phyloP scores from a whole-genome alignment of 2,113 vertebrate species.

The Solea solea region DNA sequence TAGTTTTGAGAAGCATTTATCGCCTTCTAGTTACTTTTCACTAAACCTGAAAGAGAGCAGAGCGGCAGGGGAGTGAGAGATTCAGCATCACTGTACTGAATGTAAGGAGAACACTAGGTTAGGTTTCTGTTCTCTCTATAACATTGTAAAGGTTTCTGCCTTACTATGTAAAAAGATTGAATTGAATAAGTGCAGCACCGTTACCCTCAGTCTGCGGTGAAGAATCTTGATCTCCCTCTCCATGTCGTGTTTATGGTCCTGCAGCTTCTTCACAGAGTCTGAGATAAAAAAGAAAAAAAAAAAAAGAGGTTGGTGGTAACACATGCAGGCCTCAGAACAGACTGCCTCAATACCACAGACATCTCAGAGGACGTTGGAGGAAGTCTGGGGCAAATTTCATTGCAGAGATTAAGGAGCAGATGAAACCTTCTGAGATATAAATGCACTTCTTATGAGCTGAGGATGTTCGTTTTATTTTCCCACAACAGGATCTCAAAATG shows the following conservation, averaged over 20 bases:
- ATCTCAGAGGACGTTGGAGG: not conserved
- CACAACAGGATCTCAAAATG: not conserved
- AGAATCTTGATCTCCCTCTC: conserved; percentile 97
- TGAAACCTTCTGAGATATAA: not conserved
- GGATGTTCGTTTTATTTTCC: not conserved
- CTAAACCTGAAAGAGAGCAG: too few species aligned
- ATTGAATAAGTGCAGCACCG: too few species aligned
- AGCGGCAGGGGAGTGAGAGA: too few species aligned
- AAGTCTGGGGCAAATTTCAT: too few species aligned
- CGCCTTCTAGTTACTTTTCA: too few species aligned
- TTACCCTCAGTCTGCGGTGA: conserved; percentile 91
- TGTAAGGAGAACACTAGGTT: too few species aligned
- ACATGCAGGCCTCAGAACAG: not conserved
- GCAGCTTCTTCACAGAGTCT: conserved; percentile 95
- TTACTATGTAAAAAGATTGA: too few species aligned
- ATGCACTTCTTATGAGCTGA: too few species aligned
- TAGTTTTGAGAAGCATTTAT: too few species aligned
- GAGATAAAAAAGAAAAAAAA: conserved; percentile 55
- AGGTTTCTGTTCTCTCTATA: too few species aligned
- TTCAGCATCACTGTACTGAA: too few species aligned
- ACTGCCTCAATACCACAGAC: not conserved
- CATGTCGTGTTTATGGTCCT: conserved; percentile 97
- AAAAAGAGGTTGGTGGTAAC: not conserved
- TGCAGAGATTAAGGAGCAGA: not conserved
- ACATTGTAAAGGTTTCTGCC: too few species aligned